Evolutionary conservation across 2,888 invertebrate species (phyloP).

Genomic region (Cistogaster globosa): DNA sequence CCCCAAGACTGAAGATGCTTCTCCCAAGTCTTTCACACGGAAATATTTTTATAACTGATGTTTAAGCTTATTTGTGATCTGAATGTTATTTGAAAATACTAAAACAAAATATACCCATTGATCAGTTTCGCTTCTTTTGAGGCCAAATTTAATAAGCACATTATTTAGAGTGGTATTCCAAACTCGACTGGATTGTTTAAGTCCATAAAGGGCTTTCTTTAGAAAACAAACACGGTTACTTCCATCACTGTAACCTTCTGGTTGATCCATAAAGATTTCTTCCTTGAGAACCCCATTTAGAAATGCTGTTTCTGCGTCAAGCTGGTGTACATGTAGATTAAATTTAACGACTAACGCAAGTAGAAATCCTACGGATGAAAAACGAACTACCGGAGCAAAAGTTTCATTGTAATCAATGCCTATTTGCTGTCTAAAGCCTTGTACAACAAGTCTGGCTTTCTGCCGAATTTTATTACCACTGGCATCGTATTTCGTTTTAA

Average conservation of each 20-base stretch:
- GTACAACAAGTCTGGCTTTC: constrained; percentile 33
- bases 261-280: constrained; percentile 68
- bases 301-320: constrained; percentile 66
- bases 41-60: constrained; percentile 57
- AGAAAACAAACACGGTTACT: constrained; percentile 17
- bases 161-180: constrained; percentile 60
- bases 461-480: constrained; percentile 6
- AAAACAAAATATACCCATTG: constrained; percentile 68
- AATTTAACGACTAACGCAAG: constrained; percentile 13
- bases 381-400: neutral
- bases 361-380: constrained; percentile 12
- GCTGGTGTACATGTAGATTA: constrained; percentile 36
- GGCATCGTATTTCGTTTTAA: constrained; percentile 47
- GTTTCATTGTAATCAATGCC: constrained; percentile 46
- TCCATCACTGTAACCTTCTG: constrained; percentile 66
- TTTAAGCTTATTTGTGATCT: constrained; percentile 52
- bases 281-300: constrained; percentile 61
- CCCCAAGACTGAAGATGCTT: constrained; percentile 67
- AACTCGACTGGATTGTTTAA: constrained; percentile 46
- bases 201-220: constrained; percentile 52
- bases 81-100: constrained; percentile 64
- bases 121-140: constrained; percentile 18
- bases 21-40: constrained; percentile 70
- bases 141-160: constrained; percentile 49
- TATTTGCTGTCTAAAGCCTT: constrained; percentile 31